Evolutionary conservation across 2,888 invertebrate species (phyloP), one percentile per base, ranked within the genome.

Genomic region (Synergus laeviventris): DNA sequence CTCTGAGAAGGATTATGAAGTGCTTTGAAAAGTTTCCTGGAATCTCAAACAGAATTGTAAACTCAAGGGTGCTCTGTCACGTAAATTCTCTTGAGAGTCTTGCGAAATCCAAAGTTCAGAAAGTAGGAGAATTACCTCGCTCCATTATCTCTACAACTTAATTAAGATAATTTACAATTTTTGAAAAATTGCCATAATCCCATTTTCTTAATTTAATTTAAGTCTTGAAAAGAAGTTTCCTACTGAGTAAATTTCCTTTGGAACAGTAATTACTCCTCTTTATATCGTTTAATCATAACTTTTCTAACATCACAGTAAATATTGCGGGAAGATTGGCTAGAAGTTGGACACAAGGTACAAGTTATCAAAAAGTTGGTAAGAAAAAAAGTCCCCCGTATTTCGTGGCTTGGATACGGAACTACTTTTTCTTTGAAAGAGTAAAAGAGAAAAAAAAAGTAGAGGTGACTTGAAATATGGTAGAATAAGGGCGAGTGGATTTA

Each of bases 401-500:
- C 49, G 49, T 31, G 49, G 70, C 49, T 49, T 1, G 5, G 70
- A 49, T 49, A n/a, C 24, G 42, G 14, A 45, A 45, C 31, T 45
- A 11, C 16, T 24, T 59, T 38, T 74, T 24, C 45, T 39, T 36
- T 56, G 60, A 36, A 54, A n/a, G 39, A 56, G 42, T 9, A 49
- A 21, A 24, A 16, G 39, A 18, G 31, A 39, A 38, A 62, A 74
- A 60, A 36, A 49, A 54, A 21, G 14, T 18, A 45, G 31, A 18
- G 12, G 38, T 12, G 73, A 21, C 9, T 73, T 59, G 56, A 56
- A 77, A 70, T 81, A 81, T 81, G 85, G 82, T 80, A 8, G 45
- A 70, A 49, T 49, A 64, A 42, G 42, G 14, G 39, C 14, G 42
- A 64, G 21, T 64, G 36, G 36, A 62, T 36, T 18, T 39, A 36